Conservation (phyloP, 1,140 invertebrate genomes). For the Megalonaias nervosa region DNA sequence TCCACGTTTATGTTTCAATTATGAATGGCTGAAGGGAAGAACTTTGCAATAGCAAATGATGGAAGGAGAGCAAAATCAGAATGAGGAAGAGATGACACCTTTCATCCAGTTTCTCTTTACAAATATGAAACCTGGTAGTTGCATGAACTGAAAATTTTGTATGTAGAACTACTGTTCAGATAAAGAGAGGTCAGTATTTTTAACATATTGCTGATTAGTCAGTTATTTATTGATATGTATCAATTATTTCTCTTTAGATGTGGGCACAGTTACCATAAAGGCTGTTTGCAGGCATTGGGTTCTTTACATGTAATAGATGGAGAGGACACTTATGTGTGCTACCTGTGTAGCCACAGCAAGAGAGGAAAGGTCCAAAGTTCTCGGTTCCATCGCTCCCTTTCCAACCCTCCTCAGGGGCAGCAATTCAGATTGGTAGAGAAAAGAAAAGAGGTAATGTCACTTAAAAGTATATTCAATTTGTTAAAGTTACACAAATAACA, state of each 20-base stretch:
- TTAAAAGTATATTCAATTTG: too few relatives aligned
- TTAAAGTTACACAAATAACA: neutral
- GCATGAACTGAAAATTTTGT: too few relatives aligned
- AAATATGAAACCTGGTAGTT: too few relatives aligned
- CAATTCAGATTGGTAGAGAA: slow-evolving; percentile 28
- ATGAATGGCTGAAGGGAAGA: too few relatives aligned
- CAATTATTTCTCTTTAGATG: slow-evolving; percentile 54
- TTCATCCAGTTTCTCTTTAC: too few relatives aligned
- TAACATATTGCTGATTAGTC: neutral
- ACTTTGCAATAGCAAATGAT: too few relatives aligned
- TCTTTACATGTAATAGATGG: slow-evolving; percentile 63
- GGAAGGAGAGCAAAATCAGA: too few relatives aligned
- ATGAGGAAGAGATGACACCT: too few relatives aligned
- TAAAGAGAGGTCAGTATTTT: too few relatives aligned
- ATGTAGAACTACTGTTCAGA: too few relatives aligned
- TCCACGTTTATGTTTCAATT: too few relatives aligned
- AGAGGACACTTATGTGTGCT: slow-evolving; percentile 66
- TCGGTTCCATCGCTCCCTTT: slow-evolving; percentile 61
- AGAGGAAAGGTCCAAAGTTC: slow-evolving; percentile 57
- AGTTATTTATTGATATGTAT: neutral
- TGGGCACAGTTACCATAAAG: slow-evolving; percentile 68
- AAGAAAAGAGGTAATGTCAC: slow-evolving; percentile 45
- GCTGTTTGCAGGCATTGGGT: slow-evolving; percentile 63
- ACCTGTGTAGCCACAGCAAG: slow-evolving; percentile 64
- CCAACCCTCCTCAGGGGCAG: slow-evolving; percentile 41